Evolutionary conservation across 1,140 invertebrate species (phyloP).

Genomic region (Drosophila ogumai): DNA sequence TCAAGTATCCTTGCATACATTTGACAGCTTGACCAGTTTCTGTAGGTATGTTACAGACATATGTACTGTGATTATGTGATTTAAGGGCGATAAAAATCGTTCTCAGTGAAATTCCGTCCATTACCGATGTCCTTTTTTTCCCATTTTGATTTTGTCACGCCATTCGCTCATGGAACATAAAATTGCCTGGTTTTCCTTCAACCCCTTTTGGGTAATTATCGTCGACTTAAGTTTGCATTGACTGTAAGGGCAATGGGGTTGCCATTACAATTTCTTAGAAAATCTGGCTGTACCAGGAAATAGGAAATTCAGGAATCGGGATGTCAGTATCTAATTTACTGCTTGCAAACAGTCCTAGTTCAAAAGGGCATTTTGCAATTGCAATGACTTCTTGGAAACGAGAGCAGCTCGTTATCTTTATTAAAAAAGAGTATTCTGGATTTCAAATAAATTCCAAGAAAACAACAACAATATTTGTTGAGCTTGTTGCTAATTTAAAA

Average conservation of each 20-base stretch:
- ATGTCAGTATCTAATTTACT: constrained; percentile 6
- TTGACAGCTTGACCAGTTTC: neutral
- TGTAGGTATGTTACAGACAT: neutral
- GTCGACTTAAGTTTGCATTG: constrained; percentile 36
- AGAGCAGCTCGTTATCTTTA: neutral
- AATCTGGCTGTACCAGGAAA: constrained; percentile 1
- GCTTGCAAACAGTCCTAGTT: constrained; percentile 1
- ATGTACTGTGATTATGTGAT: neutral
- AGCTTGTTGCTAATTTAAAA: neutral
- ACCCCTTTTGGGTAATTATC: constrained; percentile 62
- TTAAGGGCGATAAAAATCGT: neutral
- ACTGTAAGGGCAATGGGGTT: neutral
- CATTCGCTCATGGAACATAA: constrained; percentile 52
- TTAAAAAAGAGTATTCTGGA: too few species aligned
- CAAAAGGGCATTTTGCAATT: neutral
- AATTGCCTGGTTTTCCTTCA: constrained; percentile 50
- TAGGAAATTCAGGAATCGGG: neutral
- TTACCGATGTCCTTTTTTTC: constrained; percentile 14
- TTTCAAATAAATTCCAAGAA: neutral
- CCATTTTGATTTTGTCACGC: constrained; percentile 52
- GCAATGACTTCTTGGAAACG: neutral
- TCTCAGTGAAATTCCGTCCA: neutral
- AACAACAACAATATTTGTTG: neutral
- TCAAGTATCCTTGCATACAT: neutral
- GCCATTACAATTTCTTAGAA: constrained; percentile 24